These are phyloP conservation scores for Nephila pilipes DNA, from an alignment of 1,140 invertebrate species.

Conservation along the genomic window DNA sequence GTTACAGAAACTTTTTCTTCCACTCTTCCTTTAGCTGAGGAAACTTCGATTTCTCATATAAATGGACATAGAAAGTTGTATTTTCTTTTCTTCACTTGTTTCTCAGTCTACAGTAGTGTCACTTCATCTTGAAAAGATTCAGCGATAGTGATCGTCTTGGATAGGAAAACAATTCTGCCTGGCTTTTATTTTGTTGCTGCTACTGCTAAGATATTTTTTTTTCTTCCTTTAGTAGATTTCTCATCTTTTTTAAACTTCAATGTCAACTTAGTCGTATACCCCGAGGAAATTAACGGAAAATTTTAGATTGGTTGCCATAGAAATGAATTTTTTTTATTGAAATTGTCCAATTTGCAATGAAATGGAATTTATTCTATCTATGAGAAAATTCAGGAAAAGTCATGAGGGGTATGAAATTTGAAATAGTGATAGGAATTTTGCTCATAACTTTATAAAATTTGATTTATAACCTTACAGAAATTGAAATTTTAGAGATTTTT, in stretches of 20 bases:
- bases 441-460: too few relatives aligned
- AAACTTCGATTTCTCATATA: conserved; percentile 62
- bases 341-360: background rate
- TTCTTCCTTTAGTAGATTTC: background rate
- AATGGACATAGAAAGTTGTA: conserved; percentile 53
- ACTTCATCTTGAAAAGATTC: conserved; percentile 51
- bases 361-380: background rate
- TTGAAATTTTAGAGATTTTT: too few relatives aligned
- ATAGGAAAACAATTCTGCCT: conserved; percentile 44
- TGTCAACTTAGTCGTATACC: background rate
- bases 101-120: background rate
- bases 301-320: background rate
- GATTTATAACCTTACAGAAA: too few relatives aligned
- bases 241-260: conserved; percentile 35
- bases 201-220: background rate
- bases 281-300: conserved; percentile 26
- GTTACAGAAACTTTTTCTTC: conserved; percentile 28
- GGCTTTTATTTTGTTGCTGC: conserved; percentile 7
- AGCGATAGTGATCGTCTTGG: conserved; percentile 39
- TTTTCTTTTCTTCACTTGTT: conserved; percentile 41
- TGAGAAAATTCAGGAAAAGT: too few relatives aligned
- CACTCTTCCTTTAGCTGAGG: background rate
- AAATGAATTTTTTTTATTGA: background rate
- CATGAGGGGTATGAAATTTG: background rate
- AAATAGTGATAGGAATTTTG: background rate